phyloP scores from a whole-genome alignment of 1,140 invertebrate species.

The Brachionus calyciflorus region DNA sequence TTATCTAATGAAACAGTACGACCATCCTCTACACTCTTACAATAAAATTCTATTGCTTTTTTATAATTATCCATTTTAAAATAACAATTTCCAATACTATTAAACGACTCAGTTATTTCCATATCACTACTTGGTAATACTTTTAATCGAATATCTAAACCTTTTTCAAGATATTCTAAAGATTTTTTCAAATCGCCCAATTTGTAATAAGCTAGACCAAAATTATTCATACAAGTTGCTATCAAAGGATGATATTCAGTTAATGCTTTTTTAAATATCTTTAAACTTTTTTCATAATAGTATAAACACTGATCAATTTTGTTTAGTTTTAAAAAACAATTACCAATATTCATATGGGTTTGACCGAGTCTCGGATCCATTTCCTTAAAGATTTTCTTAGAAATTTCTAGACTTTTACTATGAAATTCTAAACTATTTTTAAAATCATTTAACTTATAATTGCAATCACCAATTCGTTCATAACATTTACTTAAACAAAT shows the following conservation, averaged over 20 bases:
- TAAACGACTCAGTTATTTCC: not conserved
- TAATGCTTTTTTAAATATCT: not conserved
- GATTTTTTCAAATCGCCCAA: not conserved
- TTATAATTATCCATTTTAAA: constrained; percentile 1
- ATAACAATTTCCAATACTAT: not conserved
- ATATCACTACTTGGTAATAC: not conserved
- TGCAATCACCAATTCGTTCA: not conserved
- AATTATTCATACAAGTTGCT: not conserved
- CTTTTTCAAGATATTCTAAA: not conserved
- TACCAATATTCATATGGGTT: not conserved
- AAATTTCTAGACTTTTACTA: not conserved
- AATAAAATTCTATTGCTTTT: not conserved
- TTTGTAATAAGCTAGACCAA: not conserved
- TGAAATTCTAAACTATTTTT: not conserved
- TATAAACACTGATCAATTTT: not conserved
- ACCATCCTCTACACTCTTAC: constrained; percentile 14
- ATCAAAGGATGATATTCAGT: not conserved
- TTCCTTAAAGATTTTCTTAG: not conserved
- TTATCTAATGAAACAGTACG: not conserved
- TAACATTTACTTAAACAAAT: not conserved
- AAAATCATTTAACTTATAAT: not conserved
- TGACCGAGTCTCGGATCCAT: not conserved
- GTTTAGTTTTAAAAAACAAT: not conserved
- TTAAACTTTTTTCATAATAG: not conserved
- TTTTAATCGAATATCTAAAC: not conserved